phyloP scores from a whole-genome alignment of 2,113 vertebrate species.

The Apeltes quadracus region DNA sequence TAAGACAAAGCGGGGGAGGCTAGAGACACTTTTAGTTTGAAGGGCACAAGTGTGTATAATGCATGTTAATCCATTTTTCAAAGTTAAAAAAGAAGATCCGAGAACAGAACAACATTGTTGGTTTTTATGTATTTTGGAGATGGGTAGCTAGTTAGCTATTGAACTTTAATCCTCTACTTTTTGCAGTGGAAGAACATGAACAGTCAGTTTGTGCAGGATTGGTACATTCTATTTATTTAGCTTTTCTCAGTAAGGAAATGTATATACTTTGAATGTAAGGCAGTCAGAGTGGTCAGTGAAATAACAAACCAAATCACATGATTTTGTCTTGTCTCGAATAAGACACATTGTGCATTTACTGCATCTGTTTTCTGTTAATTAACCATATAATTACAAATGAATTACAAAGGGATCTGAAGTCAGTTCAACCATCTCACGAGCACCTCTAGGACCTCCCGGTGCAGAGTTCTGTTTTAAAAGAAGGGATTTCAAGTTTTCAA shows the following conservation, averaged over 20 bases:
- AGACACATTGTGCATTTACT: not conserved
- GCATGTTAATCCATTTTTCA: not conserved
- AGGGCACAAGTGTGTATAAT: not conserved
- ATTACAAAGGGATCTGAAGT: not conserved
- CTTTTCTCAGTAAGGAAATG: not conserved
- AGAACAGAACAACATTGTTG: slow-evolving; percentile 14
- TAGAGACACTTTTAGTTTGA: not conserved
- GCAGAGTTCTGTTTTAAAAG: not conserved
- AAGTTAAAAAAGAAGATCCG: not conserved
- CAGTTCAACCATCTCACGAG: not conserved
- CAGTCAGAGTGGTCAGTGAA: not conserved
- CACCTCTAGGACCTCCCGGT: no score
- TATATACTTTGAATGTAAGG: slow-evolving; percentile 10
- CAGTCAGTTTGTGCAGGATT: not conserved
- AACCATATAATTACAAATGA: not conserved
- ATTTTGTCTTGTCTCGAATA: not conserved
- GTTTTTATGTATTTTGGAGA: slow-evolving; percentile 14
- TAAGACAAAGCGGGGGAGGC: not conserved
- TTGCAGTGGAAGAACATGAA: not conserved
- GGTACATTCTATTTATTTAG: slow-evolving; percentile 4
- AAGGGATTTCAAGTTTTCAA: not conserved
- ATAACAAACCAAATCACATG: not conserved
- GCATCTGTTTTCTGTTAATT: not conserved
- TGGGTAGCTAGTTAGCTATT: not conserved
- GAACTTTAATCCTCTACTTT: not conserved